phyloP scores from a whole-genome alignment of 2,888 invertebrate species.

The Ceraclea dissimilis region DNA sequence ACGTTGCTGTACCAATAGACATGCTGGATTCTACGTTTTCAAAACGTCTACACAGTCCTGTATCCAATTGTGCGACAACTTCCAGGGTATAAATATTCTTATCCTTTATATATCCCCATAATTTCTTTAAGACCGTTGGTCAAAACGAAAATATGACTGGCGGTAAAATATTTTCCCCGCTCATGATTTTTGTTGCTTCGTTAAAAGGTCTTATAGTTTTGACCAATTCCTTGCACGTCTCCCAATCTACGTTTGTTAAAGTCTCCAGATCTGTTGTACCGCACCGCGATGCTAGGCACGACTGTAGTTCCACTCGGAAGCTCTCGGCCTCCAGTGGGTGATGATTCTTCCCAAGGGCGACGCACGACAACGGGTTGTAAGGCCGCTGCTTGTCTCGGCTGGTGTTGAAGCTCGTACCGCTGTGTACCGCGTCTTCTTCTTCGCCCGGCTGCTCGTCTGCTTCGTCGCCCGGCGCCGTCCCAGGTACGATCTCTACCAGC shows the following conservation, averaged over 20 bases:
- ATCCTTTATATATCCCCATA: neutral
- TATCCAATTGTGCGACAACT: neutral
- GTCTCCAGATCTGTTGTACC: no score
- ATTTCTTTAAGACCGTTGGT: neutral
- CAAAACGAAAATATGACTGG: neutral
- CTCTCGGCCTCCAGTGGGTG: no score
- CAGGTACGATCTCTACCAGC: no score
- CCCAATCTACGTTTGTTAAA: neutral
- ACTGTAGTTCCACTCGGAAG: no score
- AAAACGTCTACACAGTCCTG: neutral
- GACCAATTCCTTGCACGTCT: neutral
- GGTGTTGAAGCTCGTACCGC: no score
- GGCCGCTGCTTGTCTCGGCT: no score
- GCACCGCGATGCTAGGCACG: no score
- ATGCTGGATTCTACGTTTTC: neutral
- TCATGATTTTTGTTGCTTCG: neutral
- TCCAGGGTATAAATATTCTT: neutral
- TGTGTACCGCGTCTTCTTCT: no score
- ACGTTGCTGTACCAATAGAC: neutral
- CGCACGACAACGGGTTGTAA: no score
- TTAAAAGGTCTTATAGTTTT: neutral
- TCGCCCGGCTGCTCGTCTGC: no score
- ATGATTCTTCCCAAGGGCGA: no score
- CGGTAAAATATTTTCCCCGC: conserved; percentile 1
- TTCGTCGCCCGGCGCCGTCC: no score